These are phyloP conservation scores for Itoplectis maculator DNA, from an alignment of 2,888 invertebrate genomes.

Conservation along the genomic window DNA sequence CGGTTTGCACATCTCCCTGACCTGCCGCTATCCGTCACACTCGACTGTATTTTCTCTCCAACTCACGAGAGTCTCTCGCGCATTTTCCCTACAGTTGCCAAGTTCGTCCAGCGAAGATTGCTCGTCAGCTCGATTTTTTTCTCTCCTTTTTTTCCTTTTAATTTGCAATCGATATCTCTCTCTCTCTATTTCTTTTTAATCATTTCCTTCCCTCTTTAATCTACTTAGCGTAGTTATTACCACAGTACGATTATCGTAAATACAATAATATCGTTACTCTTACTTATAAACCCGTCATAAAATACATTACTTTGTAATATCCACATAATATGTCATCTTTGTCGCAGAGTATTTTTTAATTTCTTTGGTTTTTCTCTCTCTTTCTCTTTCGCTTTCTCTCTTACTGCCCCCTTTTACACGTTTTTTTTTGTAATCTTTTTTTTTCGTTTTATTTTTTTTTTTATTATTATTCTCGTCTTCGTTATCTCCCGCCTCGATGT, in stretches of 20 bases:
- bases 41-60: slow-evolving; percentile 52
- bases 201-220: slow-evolving; percentile 63
- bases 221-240: slow-evolving; percentile 72
- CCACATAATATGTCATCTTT: slow-evolving; percentile 74
- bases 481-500: not conserved
- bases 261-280: slow-evolving; percentile 75
- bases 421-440: slow-evolving; percentile 14
- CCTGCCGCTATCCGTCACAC: slow-evolving; percentile 54
- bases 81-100: slow-evolving; percentile 26
- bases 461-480: not conserved
- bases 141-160: slow-evolving; percentile 26
- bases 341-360: slow-evolving; percentile 63
- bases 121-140: slow-evolving; percentile 24
- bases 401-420: slow-evolving; percentile 24
- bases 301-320: slow-evolving; percentile 82
- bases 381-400: slow-evolving; percentile 41
- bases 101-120: slow-evolving; percentile 62
- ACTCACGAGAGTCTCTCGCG: slow-evolving; percentile 17
- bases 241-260: slow-evolving; percentile 73
- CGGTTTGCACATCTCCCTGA: not conserved
- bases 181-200: slow-evolving; percentile 43
- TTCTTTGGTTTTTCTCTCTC: slow-evolving; percentile 47
- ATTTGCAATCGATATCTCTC: slow-evolving; percentile 32
- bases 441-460: slow-evolving; percentile 23
- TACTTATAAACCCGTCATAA: slow-evolving; percentile 83